Conservation (phyloP, 2,888 invertebrate species). For the Holacanthella duospinosa region DNA sequence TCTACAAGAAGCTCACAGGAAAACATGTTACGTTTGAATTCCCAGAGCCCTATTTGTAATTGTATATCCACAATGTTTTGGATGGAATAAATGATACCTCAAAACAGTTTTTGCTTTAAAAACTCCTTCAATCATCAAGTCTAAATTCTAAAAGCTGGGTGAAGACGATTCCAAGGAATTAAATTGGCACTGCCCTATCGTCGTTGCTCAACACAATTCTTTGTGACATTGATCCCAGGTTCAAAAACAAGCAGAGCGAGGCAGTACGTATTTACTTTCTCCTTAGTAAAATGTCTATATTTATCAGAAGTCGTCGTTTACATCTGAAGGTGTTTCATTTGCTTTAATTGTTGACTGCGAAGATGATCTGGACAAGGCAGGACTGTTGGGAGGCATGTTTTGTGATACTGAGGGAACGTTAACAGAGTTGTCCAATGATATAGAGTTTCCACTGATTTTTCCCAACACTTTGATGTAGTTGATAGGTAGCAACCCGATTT, state of each 20-base stretch:
- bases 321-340: too few relatives aligned
- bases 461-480: constrained; percentile 44
- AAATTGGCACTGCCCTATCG: too few relatives aligned
- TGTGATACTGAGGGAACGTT: neutral
- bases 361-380: neutral
- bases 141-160: too few relatives aligned
- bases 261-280: too few relatives aligned
- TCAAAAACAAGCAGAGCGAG: too few relatives aligned
- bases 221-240: too few relatives aligned
- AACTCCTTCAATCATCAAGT: too few relatives aligned
- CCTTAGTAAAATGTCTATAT: too few relatives aligned
- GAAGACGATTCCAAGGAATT: too few relatives aligned
- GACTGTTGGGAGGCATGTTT: neutral
- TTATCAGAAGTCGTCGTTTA: too few relatives aligned
- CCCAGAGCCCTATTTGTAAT: constrained; percentile 91
- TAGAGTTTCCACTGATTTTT: constrained; percentile 6
- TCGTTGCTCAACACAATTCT: too few relatives aligned
- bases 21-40: constrained; percentile 99
- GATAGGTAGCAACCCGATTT: constrained; percentile 47
- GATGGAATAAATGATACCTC: constrained; percentile 19
- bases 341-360: neutral
- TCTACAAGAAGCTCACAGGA: constrained; percentile 98
- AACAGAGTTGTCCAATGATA: neutral
- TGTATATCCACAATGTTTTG: constrained; percentile 7
- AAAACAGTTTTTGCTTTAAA: neutral